A percentile compares a stretch with the other conserved stretches of the same genome.
Conservation (phyloP, 2,113 vertebrate genomes). For the Ploceus nigricollis region DNA sequence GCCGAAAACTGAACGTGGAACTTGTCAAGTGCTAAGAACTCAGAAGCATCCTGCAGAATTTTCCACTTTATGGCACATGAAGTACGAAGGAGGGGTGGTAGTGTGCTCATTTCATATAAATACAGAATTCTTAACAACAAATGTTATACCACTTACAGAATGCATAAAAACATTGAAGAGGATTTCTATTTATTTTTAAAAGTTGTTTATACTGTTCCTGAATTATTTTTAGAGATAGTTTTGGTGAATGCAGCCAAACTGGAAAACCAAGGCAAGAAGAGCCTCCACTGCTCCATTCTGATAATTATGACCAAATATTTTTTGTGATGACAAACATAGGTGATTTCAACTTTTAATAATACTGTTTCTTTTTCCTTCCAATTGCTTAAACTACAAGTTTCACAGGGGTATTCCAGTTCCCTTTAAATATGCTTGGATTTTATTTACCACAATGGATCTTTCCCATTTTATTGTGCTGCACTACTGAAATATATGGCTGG, state of each 20-base stretch:
- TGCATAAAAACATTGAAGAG: background rate
- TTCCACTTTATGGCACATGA: background rate
- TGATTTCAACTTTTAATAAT: background rate
- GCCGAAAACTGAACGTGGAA: background rate
- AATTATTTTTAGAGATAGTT: background rate
- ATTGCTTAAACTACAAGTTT: background rate
- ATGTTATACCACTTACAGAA: background rate
- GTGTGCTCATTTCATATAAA: background rate
- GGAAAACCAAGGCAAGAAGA: background rate
- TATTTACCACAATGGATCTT: background rate
- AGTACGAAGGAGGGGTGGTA: fast-evolving
- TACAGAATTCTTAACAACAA: background rate
- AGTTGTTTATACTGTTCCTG: background rate
- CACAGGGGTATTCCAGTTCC: background rate
- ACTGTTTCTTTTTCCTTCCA: background rate
- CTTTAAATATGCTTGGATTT: background rate
- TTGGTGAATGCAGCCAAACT: background rate
- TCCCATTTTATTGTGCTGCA: background rate
- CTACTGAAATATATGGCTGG: background rate
- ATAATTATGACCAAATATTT: background rate
- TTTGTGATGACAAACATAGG: fast-evolving
- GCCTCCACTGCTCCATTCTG: background rate
- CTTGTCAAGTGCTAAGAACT: background rate
- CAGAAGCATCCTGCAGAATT: background rate
- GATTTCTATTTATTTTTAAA: background rate